Base-by-base conservation (phyloP, 2,888 invertebrate species). In the Ferdinandea cuprea region DNA sequence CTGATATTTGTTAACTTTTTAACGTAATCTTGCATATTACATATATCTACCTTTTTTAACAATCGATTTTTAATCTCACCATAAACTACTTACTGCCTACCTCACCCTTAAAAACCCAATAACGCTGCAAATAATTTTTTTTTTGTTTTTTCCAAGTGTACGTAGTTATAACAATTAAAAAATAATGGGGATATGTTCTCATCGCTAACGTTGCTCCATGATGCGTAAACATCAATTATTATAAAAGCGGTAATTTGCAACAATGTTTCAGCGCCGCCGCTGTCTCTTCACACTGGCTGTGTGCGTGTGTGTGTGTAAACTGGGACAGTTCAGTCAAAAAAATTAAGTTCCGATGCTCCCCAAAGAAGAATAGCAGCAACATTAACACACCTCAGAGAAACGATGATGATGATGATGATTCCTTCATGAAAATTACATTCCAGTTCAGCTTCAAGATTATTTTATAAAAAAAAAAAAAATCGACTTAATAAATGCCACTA, bases 211-310 rank as follows among this genome's bases (percentile, higher is more conserved):
- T 15, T 35, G 19, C 4, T 40, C 17, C 28, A 32, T 46, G 35
- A 54, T 44, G 68, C 59, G 58, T 35, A 74, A 66, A 66, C 59
- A 68, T 44, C 44, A 68, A 76, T 68, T 59, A 61, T 30, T 40
- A 37, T n/a, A 6, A 68, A 37, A 68, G 15, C 19, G 30, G 44
- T 30, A 59, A 59, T 59, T 52, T 68, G 68, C 68, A 76, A 76
- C 76, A 21, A 6, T 61, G 76, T 68, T 76, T 68, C 76, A 68
- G 8, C 4, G 17, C 21, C 3, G 17, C 5, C n/a, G n/a, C n/a
- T n/a, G n/a, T 17, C 13, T 21, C 32, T 19, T 32, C n/a, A n/a
- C n/a, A n/a, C n/a, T n/a, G n/a, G n/a, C n/a, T n/a, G n/a, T n/a
- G n/a, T n/a, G n/a, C n/a, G n/a, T 11, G 5, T 35, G 35, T 35